phyloP scores from a whole-genome alignment of 2,888 invertebrate genomes.

The Sarcophaga rosellei region DNA sequence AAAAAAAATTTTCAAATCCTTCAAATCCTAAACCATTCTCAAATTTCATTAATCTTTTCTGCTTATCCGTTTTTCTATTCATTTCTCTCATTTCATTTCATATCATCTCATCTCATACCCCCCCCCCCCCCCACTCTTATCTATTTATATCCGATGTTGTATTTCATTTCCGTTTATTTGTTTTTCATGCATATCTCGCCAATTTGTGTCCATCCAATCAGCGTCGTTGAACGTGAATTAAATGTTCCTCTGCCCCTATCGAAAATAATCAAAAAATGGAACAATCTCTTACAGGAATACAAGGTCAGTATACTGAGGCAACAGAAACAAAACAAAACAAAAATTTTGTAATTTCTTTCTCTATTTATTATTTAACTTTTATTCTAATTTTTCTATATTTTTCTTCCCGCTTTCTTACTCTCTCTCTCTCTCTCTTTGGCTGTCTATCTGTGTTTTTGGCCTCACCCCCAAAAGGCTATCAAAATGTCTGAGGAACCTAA shows the following conservation, averaged over 20 bases:
- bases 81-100: neutral
- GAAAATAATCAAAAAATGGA: constrained; percentile 82
- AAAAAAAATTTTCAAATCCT: no score
- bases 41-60: neutral
- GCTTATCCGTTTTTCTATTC: constrained; percentile 15
- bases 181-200: constrained; percentile 48
- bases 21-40: no score
- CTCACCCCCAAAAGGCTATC: constrained; percentile 75
- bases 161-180: constrained; percentile 50
- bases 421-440: neutral
- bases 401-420: neutral
- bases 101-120: neutral
- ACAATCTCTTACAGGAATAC: constrained; percentile 81
- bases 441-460: constrained; percentile 10
- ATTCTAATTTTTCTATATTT: neutral
- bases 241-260: constrained; percentile 81
- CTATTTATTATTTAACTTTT: neutral
- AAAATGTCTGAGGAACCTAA: constrained; percentile 82
- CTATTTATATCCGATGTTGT: constrained; percentile 1
- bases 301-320: constrained; percentile 74
- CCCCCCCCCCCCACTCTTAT: constrained; percentile 9
- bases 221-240: constrained; percentile 81
- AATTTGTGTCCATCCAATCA: constrained; percentile 67
- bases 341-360: neutral
- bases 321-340: neutral